Evolutionary conservation across 2,113 vertebrate genomes (phyloP).

Genomic region (Nyctibius bracteatus): DNA sequence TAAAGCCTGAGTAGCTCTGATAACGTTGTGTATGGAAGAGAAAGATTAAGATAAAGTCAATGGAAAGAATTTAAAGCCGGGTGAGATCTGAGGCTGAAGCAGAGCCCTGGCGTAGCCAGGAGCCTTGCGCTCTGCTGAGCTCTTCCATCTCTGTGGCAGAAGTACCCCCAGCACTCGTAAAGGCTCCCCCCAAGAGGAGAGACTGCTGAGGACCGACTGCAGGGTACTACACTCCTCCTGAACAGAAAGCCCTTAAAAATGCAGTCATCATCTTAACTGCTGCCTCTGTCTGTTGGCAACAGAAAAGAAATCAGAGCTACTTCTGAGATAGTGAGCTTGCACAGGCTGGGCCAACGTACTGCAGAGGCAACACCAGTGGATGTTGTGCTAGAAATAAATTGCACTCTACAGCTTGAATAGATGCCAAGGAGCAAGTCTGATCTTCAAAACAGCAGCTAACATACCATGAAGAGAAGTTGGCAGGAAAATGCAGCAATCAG

Average conservation of each 20-base stretch:
- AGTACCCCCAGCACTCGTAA: not conserved
- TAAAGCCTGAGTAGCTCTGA: not conserved
- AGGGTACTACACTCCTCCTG: not conserved
- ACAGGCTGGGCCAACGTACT: not conserved
- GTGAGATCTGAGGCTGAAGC: not conserved
- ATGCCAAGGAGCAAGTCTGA: not conserved
- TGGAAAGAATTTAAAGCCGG: not conserved
- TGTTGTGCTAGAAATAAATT: slow-evolving; percentile 19
- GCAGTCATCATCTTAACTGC: not conserved
- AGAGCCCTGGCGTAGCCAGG: not conserved
- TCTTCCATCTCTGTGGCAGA: not conserved
- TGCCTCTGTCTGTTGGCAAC: not conserved
- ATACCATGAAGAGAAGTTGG: slow-evolving; percentile 16
- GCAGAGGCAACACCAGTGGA: not conserved
- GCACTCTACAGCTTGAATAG: slow-evolving; percentile 1
- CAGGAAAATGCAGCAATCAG: not conserved
- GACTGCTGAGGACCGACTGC: not conserved
- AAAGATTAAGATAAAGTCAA: slow-evolving; percentile 18
- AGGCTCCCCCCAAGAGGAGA: not conserved
- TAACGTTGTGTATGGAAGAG: not conserved
- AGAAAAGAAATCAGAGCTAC: not conserved
- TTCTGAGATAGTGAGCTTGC: not conserved
- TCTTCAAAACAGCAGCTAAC: slow-evolving; percentile 20
- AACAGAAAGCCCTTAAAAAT: not conserved
- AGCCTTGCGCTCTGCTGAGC: not conserved